Evolutionary conservation across 2,797 vertebrate genomes (phyloP).

Genomic region (Acipenser transmontanus): DNA sequence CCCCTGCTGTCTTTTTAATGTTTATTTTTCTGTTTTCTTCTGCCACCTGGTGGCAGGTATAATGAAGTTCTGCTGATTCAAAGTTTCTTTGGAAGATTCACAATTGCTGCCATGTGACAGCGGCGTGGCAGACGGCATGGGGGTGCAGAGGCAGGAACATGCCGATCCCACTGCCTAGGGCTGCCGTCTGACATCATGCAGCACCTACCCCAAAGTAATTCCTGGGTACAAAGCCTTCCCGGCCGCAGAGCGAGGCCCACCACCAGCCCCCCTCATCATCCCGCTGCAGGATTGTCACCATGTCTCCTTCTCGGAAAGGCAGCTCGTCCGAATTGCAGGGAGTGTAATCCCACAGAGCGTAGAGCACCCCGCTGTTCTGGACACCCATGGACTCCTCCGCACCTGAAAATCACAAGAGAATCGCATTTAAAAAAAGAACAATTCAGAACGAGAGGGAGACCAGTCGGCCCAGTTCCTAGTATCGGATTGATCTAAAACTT

Average conservation of each 20-base stretch:
- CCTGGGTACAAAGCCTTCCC: conserved; percentile 82
- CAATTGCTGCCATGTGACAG: too few relatives aligned
- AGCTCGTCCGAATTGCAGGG: conserved; percentile 78
- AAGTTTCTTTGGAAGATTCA: too few relatives aligned
- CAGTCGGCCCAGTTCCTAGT: not conserved
- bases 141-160: too few relatives aligned
- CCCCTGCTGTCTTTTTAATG: not conserved
- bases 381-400: conserved; percentile 77
- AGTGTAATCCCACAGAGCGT: conserved; percentile 81
- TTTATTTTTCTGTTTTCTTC: not conserved
- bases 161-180: too few relatives aligned
- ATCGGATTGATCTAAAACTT: too few relatives aligned
- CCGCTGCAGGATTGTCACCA: conserved; percentile 80
- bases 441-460: not conserved
- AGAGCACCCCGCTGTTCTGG: conserved; percentile 74
- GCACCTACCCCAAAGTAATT: conserved; percentile 85
- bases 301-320: conserved; percentile 79
- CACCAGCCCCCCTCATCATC: conserved; percentile 77
- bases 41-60: too few relatives aligned
- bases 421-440: not conserved
- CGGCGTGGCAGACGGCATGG: too few relatives aligned
- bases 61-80: too few relatives aligned
- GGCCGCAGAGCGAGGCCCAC: conserved; percentile 80
- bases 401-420: conserved; percentile 43
- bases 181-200: too few relatives aligned